A percentile compares a stretch with the other conserved stretches of the same genome.
Evolutionary conservation across 2,113 vertebrate genomes (phyloP).

Genomic region (Pteropus alecto): DNA sequence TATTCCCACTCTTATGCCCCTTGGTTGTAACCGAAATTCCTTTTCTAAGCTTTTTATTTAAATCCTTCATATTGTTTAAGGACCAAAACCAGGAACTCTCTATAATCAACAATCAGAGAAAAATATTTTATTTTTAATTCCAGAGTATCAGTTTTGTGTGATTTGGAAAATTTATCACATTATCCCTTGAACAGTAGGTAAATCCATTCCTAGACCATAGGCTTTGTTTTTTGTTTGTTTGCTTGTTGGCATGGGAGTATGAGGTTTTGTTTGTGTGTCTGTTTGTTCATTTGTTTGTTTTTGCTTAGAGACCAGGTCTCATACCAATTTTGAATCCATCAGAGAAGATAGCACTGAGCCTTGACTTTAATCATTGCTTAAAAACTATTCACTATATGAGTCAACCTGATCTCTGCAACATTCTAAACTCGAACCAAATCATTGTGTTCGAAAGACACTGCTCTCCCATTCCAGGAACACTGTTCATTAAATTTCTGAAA

Average conservation of each 20-base stretch:
- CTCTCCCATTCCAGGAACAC: background rate
- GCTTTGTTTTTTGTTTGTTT: background rate
- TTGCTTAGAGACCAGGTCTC: background rate
- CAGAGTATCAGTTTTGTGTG: background rate
- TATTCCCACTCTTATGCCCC: background rate
- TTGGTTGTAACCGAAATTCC: background rate
- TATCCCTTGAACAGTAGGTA: background rate
- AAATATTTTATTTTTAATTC: background rate
- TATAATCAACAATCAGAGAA: background rate
- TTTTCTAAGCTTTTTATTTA: background rate
- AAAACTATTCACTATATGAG: background rate
- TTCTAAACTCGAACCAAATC: background rate
- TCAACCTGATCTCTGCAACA: background rate
- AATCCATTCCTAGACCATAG: background rate
- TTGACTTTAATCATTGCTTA: background rate
- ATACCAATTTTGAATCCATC: background rate
- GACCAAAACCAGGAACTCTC: background rate
- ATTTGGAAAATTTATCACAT: background rate
- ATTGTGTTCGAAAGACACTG: background rate
- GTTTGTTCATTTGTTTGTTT: background rate
- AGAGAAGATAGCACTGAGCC: background rate
- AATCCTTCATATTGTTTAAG: background rate
- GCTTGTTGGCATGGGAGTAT: background rate
- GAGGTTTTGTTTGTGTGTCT: background rate
- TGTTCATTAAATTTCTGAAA: background rate